A percentile compares a stretch with the other conserved stretches of the same genome.
Conservation (phyloP, 2,113 vertebrate species). For the Recurvirostra avosetta region DNA sequence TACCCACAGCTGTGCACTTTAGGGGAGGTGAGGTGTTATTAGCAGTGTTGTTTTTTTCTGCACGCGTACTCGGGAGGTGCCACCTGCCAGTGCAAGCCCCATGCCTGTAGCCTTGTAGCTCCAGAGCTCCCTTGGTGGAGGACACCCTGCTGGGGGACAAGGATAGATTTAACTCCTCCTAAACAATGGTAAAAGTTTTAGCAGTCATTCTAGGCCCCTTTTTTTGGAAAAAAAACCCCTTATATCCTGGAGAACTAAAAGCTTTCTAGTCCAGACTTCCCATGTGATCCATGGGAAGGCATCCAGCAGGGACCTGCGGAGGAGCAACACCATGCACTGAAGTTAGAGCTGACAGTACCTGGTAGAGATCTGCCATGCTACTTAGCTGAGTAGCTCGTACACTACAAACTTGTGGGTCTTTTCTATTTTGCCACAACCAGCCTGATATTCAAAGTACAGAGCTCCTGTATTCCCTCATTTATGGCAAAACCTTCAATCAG, state of each 20-base stretch:
- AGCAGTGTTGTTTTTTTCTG: background rate
- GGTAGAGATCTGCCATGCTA: background rate
- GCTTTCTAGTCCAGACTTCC: background rate
- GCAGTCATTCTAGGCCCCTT: background rate
- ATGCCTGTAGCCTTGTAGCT: background rate
- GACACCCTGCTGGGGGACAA: background rate
- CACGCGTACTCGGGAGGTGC: fast-evolving
- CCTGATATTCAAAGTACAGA: background rate
- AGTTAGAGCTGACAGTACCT: background rate
- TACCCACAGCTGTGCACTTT: background rate
- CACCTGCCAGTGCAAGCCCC: background rate
- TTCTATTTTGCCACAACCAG: background rate
- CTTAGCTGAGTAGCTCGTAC: background rate
- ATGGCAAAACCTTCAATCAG: background rate
- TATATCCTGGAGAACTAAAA: background rate
- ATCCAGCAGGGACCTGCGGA: too few relatives aligned
- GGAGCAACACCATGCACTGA: background rate
- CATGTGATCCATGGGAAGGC: background rate
- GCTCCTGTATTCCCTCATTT: background rate
- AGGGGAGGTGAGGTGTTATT: background rate
- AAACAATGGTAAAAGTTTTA: background rate
- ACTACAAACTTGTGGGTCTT: background rate
- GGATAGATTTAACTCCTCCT: background rate
- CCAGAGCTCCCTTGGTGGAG: background rate
- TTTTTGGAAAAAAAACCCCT: background rate